phyloP scores from a whole-genome alignment of 2,113 vertebrate species.

The Anarrhichthys ocellatus region DNA sequence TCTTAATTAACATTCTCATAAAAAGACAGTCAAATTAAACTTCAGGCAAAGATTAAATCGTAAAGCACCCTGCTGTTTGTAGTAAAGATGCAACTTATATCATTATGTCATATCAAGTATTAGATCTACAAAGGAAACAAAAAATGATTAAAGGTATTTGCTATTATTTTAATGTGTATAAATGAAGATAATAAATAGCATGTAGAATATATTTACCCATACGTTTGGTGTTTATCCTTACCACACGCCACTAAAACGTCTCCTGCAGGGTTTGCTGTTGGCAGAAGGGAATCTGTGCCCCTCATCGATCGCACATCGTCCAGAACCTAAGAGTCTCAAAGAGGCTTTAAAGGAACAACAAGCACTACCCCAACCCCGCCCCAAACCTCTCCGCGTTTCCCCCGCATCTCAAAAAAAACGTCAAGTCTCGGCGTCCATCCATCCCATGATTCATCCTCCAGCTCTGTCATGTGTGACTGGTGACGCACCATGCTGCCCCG shows the following conservation, averaged over 20 bases:
- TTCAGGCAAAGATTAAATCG: neutral
- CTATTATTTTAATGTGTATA: neutral
- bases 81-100: neutral
- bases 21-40: neutral
- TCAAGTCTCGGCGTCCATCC: constrained; percentile 58
- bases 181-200: neutral
- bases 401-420: constrained; percentile 26
- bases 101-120: neutral
- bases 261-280: constrained; percentile 51
- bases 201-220: neutral
- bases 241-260: constrained; percentile 23
- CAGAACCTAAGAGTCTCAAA: constrained; percentile 53
- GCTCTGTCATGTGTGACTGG: constrained; percentile 69
- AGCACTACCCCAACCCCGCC: constrained; percentile 39
- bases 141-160: neutral
- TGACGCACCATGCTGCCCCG: constrained; percentile 64
- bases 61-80: neutral
- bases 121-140: neutral
- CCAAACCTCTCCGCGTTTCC: constrained; percentile 34
- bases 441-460: constrained; percentile 71
- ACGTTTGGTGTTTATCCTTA: constrained; percentile 16
- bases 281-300: constrained; percentile 38
- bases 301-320: constrained; percentile 44
- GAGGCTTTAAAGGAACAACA: constrained; percentile 54
- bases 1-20: neutral